A percentile compares a stretch with the other conserved stretches of the same genome.
Evolutionary conservation across 1,140 invertebrate species (phyloP).

Genomic region (Cotesia typhae): DNA sequence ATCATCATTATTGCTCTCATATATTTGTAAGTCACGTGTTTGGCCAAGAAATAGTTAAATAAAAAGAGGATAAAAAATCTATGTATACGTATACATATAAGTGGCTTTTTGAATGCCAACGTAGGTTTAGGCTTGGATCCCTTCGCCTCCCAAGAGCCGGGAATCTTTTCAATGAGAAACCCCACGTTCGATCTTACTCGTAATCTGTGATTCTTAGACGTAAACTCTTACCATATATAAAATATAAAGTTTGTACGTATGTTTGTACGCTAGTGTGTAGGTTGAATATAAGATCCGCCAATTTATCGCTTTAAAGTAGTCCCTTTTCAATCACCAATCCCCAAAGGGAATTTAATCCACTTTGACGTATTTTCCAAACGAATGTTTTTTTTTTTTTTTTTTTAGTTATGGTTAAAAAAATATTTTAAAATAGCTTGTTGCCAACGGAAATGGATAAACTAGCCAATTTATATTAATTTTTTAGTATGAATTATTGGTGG

Average conservation of each 20-base stretch:
- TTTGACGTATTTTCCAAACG: conserved; percentile 44
- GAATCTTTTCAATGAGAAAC: conserved; percentile 18
- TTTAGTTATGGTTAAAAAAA: conserved; percentile 7
- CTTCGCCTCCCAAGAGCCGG: background rate
- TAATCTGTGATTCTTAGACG: conserved; percentile 55
- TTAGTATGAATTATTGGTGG: background rate
- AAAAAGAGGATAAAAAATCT: background rate
- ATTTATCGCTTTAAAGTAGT: conserved; percentile 32
- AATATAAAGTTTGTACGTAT: conserved; percentile 23
- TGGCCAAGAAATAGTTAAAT: background rate
- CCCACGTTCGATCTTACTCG: conserved; percentile 29
- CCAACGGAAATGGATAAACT: background rate
- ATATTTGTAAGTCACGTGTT: conserved; percentile 1
- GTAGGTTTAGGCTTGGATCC: background rate
- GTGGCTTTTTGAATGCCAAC: conserved; percentile 44
- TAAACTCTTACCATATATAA: conserved; percentile 30
- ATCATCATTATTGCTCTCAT: too few relatives aligned
- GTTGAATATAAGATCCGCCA: conserved; percentile 30
- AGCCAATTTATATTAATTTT: background rate
- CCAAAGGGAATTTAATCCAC: conserved; percentile 47
- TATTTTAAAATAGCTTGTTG: background rate
- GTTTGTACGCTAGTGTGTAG: conserved; percentile 42
- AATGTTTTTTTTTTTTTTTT: background rate
- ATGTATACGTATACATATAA: conserved; percentile 31
- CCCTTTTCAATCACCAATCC: conserved; percentile 27